Evolutionary conservation across 2,797 vertebrate species (phyloP).

Genomic region (Mormyrus proboscirostris): DNA sequence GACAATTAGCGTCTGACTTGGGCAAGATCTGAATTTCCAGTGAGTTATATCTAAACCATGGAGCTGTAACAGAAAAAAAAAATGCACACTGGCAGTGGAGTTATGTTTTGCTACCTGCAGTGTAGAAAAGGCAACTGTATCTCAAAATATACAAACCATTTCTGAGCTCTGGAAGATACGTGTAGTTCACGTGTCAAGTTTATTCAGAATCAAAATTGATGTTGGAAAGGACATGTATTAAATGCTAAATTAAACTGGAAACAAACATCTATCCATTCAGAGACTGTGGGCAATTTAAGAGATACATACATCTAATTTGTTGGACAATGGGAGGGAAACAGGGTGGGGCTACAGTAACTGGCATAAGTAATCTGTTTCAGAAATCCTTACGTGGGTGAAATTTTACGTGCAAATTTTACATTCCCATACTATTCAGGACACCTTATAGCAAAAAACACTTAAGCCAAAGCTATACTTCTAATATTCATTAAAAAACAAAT

Average conservation of each 20-base stretch:
- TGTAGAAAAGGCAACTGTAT: background rate
- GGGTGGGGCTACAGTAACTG: background rate
- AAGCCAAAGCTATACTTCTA: background rate
- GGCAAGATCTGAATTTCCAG: background rate
- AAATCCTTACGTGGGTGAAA: background rate
- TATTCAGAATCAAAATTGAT: background rate
- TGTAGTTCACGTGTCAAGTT: background rate
- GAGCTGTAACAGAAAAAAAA: background rate
- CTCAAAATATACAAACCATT: background rate
- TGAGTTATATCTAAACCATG: background rate
- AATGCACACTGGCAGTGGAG: background rate
- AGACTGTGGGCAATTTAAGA: background rate
- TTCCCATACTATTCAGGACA: background rate
- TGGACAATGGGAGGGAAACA: background rate
- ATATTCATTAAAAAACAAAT: background rate
- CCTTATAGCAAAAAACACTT: background rate
- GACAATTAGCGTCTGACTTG: background rate
- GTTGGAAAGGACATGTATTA: background rate
- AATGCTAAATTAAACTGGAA: background rate
- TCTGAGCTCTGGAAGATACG: background rate
- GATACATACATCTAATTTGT: background rate
- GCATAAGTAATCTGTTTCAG: background rate
- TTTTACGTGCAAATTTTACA: background rate
- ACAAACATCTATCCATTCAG: background rate
- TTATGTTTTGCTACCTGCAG: background rate